Conservation (phyloP, 2,888 invertebrate genomes). For the Candidula unifasciata region DNA sequence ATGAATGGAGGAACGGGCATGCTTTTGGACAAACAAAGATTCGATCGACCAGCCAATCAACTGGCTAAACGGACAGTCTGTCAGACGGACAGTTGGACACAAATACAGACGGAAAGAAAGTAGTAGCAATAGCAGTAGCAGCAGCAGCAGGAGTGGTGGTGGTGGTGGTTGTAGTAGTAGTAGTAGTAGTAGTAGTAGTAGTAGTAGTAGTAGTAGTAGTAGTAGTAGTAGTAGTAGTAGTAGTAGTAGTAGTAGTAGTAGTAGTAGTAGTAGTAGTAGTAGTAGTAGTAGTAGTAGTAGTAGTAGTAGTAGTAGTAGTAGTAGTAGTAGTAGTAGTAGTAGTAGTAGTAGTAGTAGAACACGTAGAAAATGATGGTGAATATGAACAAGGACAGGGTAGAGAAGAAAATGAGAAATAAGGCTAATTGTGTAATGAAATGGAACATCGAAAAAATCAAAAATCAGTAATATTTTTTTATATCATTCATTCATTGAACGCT, state of each 20-base stretch:
- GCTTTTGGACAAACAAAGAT: no score
- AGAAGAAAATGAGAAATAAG: conserved; percentile 21
- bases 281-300: conserved; percentile 24
- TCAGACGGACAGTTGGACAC: neutral
- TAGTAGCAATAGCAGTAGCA: conserved; percentile 20
- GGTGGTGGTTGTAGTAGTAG: no score
- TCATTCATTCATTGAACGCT: no score
- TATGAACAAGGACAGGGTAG: conserved; percentile 22
- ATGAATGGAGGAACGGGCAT: no score
- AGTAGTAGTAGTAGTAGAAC: conserved; percentile 16
- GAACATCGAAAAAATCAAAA: neutral
- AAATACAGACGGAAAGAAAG: neutral
- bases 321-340: conserved; percentile 36
- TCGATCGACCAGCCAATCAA: no score
- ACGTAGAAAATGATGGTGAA: neutral
- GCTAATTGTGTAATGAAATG: neutral
- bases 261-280: conserved; percentile 34
- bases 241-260: conserved; percentile 29
- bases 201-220: conserved; percentile 35
- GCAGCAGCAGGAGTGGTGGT: neutral
- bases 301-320: conserved; percentile 26
- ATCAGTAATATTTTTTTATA: no score
- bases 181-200: no score
- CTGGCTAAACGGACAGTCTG: no score
- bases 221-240: conserved; percentile 33